A percentile compares a stretch with the other conserved stretches of the same genome.
Evolutionary conservation across 2,888 invertebrate species (phyloP).

Genomic region (Asteroscopus sphinx): DNA sequence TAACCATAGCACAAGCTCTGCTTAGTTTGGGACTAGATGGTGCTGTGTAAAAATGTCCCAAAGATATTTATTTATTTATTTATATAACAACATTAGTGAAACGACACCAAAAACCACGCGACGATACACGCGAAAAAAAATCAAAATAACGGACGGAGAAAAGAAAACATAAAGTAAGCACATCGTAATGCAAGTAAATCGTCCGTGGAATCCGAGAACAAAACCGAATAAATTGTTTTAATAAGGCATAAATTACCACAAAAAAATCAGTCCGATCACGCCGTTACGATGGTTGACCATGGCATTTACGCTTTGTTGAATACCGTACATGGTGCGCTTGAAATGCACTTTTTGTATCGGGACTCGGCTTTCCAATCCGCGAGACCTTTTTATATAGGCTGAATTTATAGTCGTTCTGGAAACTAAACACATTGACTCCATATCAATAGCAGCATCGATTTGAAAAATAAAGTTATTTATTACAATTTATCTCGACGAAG

Average conservation of each 20-base stretch:
- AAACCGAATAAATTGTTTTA: constrained; percentile 86
- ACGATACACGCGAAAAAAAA: constrained; percentile 61
- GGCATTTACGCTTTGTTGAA: constrained; percentile 87
- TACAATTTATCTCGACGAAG: too few relatives aligned
- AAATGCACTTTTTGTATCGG: constrained; percentile 79
- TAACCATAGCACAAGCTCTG: too few relatives aligned
- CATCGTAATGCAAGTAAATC: constrained; percentile 79
- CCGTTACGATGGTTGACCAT: constrained; percentile 86
- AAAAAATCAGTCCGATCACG: constrained; percentile 79
- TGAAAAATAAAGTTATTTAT: too few relatives aligned
- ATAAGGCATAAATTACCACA: constrained; percentile 83
- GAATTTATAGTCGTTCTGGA: too few relatives aligned
- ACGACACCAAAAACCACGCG: constrained; percentile 44
- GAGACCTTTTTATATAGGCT: too few relatives aligned
- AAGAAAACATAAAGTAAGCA: constrained; percentile 77
- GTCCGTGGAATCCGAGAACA: constrained; percentile 80
- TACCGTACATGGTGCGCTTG: constrained; percentile 78
- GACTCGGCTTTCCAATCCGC: too few relatives aligned
- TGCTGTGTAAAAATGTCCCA: too few relatives aligned
- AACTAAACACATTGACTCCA: too few relatives aligned
- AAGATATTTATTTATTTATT: too few relatives aligned
- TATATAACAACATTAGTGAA: constrained; percentile 50
- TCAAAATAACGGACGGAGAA: constrained; percentile 78
- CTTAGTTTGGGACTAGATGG: too few relatives aligned
- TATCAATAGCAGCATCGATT: too few relatives aligned